phyloP scores from a whole-genome alignment of 37 sponge, comb jelly and placozoan species.

The Diacarnus erythraeanus region DNA sequence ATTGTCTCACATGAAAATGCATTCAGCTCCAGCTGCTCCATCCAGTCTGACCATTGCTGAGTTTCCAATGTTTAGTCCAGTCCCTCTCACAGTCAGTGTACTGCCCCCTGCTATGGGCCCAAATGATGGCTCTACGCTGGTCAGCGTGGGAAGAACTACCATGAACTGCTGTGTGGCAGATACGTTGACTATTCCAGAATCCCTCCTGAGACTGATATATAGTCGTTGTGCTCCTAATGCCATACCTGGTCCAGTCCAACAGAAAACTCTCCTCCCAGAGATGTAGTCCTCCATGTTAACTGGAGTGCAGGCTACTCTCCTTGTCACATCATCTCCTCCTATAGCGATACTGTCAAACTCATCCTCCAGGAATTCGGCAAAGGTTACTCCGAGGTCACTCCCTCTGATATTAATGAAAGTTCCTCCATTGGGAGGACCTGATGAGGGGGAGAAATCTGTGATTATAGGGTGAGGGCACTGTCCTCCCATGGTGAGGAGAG shows the following conservation, averaged over 20 bases:
- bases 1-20: not conserved
- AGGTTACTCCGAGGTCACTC: slow-evolving; percentile 58
- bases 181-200: not conserved
- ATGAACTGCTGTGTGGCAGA: not conserved
- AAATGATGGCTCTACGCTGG: slow-evolving; percentile 42
- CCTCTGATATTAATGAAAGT: slow-evolving; percentile 71
- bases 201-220: not conserved
- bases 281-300: slow-evolving; percentile 21
- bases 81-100: slow-evolving; percentile 53
- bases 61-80: slow-evolving; percentile 64
- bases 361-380: slow-evolving; percentile 15
- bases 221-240: not conserved
- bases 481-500: not conserved
- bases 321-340: too few relatives aligned
- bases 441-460: slow-evolving; percentile 36
- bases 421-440: slow-evolving; percentile 69
- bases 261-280: slow-evolving; percentile 24
- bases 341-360: not conserved
- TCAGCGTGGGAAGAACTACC: slow-evolving; percentile 9
- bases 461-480: slow-evolving; percentile 50
- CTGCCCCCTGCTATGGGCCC: slow-evolving; percentile 80
- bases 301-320: slow-evolving; percentile 25
- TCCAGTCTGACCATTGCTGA: slow-evolving; percentile 36
- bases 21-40: slow-evolving; percentile 13
- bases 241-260: slow-evolving; percentile 18